These are phyloP conservation scores for Notamacropus eugenii DNA, from an alignment of 2,797 vertebrate genomes.

Conservation along the genomic window DNA sequence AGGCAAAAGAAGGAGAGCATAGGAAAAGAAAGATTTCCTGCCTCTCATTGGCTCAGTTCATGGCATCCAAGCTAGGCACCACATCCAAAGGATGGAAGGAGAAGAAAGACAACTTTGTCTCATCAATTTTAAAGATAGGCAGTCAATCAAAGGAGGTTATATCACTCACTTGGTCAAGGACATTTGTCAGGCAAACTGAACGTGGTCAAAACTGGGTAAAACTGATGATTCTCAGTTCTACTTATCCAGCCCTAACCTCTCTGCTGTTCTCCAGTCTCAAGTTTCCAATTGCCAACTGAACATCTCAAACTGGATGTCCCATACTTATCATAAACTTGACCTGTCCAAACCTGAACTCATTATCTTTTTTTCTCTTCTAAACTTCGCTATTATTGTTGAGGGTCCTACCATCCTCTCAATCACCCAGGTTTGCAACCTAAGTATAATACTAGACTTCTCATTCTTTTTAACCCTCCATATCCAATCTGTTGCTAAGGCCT, in stretches of 20 bases:
- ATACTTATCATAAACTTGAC: not conserved
- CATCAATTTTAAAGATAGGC: not conserved
- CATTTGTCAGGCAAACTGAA: not conserved
- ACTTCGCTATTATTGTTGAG: not conserved
- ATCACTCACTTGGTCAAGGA: not conserved
- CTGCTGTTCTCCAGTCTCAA: not conserved
- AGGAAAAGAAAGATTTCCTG: not conserved
- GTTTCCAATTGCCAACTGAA: not conserved
- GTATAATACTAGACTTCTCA: not conserved
- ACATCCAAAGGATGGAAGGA: not conserved
- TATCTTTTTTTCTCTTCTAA: not conserved
- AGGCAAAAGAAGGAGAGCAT: not conserved
- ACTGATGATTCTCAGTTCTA: not conserved
- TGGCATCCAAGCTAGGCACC: not conserved
- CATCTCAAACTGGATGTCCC: not conserved
- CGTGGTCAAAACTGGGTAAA: not conserved
- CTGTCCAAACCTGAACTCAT: not conserved
- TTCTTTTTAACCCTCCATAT: not conserved
- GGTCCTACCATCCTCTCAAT: not conserved
- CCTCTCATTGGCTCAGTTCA: not conserved
- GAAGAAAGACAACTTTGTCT: not conserved
- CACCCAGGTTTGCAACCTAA: not conserved
- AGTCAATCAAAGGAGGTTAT: not conserved
- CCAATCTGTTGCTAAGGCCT: not conserved
- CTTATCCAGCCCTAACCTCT: not conserved